phyloP scores from a whole-genome alignment of 1,140 invertebrate genomes.

The Monomorium pharaonis region DNA sequence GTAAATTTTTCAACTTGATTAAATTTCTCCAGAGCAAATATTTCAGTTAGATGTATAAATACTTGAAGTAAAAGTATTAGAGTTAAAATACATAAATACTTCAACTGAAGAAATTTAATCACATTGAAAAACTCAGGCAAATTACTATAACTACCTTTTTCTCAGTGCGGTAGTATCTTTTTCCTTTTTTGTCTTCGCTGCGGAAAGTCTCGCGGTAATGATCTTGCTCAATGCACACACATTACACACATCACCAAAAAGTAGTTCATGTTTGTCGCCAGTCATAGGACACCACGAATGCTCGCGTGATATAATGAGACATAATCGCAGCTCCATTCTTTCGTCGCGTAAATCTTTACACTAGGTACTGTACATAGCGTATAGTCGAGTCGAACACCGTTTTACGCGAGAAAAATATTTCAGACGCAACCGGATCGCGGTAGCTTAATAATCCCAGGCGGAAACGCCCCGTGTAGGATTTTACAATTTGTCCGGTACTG shows the following conservation, averaged over 20 bases:
- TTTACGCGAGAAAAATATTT: conserved; percentile 36
- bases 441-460: background rate
- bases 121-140: too few species aligned
- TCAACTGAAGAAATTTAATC: too few species aligned
- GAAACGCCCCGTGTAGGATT: background rate
- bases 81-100: too few species aligned
- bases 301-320: conserved; percentile 61
- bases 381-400: conserved; percentile 18
- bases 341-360: conserved; percentile 20
- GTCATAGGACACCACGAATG: conserved; percentile 3
- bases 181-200: background rate
- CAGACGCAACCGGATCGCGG: background rate
- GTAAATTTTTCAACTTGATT: too few species aligned
- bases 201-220: background rate
- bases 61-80: too few species aligned
- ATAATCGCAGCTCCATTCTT: conserved; percentile 65
- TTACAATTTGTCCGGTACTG: background rate
- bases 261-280: conserved; percentile 11
- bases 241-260: conserved; percentile 3
- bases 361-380: conserved; percentile 11
- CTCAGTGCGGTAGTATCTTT: background rate
- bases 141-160: too few species aligned
- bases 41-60: too few species aligned
- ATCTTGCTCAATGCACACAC: conserved; percentile 35
- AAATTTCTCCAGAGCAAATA: too few species aligned